These are phyloP conservation scores for Temnopleurus reevesii DNA, from an alignment of 53 echinoderm and acorn worm genomes.

Conservation along the genomic window DNA sequence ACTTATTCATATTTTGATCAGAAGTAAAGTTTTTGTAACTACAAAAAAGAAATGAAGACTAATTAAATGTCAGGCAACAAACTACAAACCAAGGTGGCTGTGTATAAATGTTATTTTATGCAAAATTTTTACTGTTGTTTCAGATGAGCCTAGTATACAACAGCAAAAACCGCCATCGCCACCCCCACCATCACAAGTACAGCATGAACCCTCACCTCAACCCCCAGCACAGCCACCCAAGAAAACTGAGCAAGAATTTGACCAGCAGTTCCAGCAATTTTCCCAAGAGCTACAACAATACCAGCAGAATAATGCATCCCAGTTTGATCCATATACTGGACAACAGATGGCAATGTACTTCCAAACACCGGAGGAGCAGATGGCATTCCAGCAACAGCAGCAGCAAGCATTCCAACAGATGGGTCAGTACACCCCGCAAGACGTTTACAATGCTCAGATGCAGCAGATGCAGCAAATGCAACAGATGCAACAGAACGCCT, in stretches of 20 bases:
- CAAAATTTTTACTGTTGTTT: background rate
- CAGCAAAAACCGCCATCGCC: background rate
- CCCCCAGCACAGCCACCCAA: background rate
- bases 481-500: background rate
- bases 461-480: background rate
- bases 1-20: no score
- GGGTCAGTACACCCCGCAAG: conserved; percentile 27
- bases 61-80: no score
- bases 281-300: background rate
- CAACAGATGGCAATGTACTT: background rate
- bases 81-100: no score
- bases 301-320: background rate
- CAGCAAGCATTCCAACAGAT: conserved; percentile 30
- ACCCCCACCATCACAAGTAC: background rate
- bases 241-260: background rate
- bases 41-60: no score
- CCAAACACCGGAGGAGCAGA: background rate
- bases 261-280: background rate
- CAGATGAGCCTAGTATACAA: background rate
- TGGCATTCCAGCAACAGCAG: conserved; percentile 45
- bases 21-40: no score
- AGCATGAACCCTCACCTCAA: background rate
- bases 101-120: no score
- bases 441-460: background rate
- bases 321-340: background rate